Conservation (phyloP, 2,113 vertebrate species). For the Brienomyrus brachyistius region DNA sequence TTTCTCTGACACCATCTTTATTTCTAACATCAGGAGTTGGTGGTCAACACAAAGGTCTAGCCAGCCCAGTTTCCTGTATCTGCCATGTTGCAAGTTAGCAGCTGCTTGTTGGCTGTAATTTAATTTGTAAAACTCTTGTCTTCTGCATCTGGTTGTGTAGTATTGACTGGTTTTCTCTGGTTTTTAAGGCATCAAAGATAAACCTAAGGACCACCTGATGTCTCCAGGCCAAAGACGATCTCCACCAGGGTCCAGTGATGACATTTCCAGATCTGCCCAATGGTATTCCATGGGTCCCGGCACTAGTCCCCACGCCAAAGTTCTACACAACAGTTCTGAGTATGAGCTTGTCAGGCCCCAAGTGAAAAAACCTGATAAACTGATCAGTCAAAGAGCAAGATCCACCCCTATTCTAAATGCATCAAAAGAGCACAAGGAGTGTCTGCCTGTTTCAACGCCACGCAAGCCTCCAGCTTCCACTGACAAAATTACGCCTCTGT, state of each 20-base stretch:
- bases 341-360: neutral
- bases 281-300: neutral
- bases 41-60: neutral
- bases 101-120: neutral
- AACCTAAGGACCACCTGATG: neutral
- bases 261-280: neutral
- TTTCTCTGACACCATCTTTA: neutral
- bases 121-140: neutral
- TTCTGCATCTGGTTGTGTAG: neutral
- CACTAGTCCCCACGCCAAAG: neutral
- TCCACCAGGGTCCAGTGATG: neutral
- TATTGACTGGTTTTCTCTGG: neutral
- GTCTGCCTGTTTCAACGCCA: neutral
- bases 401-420: neutral
- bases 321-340: neutral
- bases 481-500: neutral
- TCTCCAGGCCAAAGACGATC: neutral
- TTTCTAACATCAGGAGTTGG: neutral
- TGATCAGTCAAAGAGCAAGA: neutral
- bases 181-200: neutral
- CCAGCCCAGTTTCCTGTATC: neutral
- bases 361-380: neutral
- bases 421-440: neutral
- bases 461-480: neutral
- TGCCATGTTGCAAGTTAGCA: neutral